Percentiles rank a stretch among this genome's conserved stretches.
Evolutionary conservation across 64 coral and sea anemone species (phyloP).

Genomic region (Dendronephthya gigantea): DNA sequence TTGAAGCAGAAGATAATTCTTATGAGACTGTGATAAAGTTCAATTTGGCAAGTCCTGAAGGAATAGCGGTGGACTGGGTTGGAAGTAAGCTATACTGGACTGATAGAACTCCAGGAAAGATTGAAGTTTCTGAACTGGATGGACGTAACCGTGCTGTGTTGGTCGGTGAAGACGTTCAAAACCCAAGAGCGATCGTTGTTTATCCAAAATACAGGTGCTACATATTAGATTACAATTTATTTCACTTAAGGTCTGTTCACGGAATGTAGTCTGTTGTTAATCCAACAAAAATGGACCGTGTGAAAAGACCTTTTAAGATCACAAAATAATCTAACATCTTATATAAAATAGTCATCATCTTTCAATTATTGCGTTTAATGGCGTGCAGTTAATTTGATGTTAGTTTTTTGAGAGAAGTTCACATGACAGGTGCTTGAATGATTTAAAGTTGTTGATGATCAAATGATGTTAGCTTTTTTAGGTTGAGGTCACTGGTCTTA

Average conservation of each 20-base stretch:
- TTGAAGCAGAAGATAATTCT: neutral
- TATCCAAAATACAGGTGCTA: neutral
- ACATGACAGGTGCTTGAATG: too few relatives aligned
- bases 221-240: neutral
- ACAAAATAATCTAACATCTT: too few relatives aligned
- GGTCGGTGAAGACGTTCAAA: neutral
- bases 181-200: neutral
- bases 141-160: neutral
- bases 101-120: neutral
- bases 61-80: neutral
- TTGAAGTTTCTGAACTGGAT: neutral
- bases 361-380: neutral
- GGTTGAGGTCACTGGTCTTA: too few relatives aligned
- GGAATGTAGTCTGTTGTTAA: too few relatives aligned
- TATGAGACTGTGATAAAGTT: conserved; percentile 2
- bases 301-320: too few relatives aligned
- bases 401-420: too few relatives aligned
- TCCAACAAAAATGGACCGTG: too few relatives aligned
- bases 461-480: too few relatives aligned
- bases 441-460: too few relatives aligned
- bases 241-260: too few relatives aligned
- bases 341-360: too few relatives aligned
- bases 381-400: too few relatives aligned
- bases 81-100: neutral
- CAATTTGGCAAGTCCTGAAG: neutral